Conservation (phyloP, 2,888 invertebrate genomes). For the Meta bourneti region DNA sequence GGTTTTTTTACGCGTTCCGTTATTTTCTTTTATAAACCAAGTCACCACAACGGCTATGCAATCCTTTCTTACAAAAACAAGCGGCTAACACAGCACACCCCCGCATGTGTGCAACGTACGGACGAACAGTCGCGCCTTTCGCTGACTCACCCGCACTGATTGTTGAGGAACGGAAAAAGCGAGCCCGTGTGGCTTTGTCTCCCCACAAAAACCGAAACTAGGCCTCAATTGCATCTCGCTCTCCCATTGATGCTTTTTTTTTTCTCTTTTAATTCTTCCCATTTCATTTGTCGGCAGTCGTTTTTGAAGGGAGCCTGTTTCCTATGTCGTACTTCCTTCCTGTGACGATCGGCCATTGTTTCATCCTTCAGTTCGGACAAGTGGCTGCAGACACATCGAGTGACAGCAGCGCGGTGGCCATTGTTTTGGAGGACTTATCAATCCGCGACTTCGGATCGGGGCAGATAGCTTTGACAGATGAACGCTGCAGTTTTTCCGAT, state of each 20-base stretch:
- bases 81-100: background rate
- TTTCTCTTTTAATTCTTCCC: slow-evolving; percentile 37
- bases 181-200: slow-evolving; percentile 12
- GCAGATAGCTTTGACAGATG: slow-evolving; percentile 13
- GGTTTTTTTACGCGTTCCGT: too few species aligned
- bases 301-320: slow-evolving; percentile 25
- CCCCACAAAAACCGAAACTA: slow-evolving; percentile 62
- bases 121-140: slow-evolving; percentile 14
- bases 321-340: slow-evolving; percentile 59
- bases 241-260: slow-evolving; percentile 46
- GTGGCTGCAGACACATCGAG: background rate
- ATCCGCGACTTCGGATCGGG: background rate
- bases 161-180: background rate
- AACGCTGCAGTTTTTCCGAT: background rate
- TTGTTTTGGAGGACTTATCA: slow-evolving; percentile 29
- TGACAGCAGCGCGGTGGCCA: background rate
- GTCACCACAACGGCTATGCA: too few species aligned
- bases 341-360: slow-evolving; percentile 41
- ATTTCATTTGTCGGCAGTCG: slow-evolving; percentile 55
- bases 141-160: slow-evolving; percentile 40
- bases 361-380: slow-evolving; percentile 1
- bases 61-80: too few species aligned
- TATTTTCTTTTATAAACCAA: too few species aligned
- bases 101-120: slow-evolving; percentile 6
- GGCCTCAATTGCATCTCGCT: slow-evolving; percentile 33